Conservation (phyloP, 2,113 vertebrate species). For the Dicaeum eximium region DNA sequence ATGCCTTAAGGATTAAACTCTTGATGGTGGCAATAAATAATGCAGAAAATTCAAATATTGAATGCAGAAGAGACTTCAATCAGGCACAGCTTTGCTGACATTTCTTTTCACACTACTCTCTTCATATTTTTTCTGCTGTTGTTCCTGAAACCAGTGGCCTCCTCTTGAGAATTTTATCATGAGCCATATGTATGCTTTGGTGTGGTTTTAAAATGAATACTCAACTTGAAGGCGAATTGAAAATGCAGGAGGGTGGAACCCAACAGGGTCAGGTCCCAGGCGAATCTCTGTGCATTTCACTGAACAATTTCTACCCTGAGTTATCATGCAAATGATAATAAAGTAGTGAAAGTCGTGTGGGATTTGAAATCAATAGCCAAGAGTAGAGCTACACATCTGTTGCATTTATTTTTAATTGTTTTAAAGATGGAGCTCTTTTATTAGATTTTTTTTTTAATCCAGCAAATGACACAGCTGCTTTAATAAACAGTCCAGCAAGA, state of each 20-base stretch:
- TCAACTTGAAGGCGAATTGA: not conserved
- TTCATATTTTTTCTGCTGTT: not conserved
- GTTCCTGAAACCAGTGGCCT: not conserved
- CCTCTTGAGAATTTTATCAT: slow-evolving; percentile 2
- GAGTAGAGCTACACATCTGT: not conserved
- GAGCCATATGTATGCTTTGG: not conserved
- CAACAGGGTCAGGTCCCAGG: not conserved
- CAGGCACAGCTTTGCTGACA: not conserved
- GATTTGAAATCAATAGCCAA: not conserved
- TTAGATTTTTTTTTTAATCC: not conserved
- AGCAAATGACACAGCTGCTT: not conserved
- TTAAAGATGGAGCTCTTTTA: not conserved
- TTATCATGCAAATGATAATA: not conserved
- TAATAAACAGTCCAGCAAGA: not conserved
- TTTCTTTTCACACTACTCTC: slow-evolving; percentile 5
- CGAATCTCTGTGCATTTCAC: not conserved
- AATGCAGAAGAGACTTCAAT: not conserved
- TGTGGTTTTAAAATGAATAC: slow-evolving; percentile 10
- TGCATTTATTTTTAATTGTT: not conserved
- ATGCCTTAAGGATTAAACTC: slow-evolving; percentile 48
- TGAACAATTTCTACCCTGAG: not conserved
- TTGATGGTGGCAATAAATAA: slow-evolving; percentile 46
- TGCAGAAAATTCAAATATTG: slow-evolving; percentile 43
- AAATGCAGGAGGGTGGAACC: not conserved
- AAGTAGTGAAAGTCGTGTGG: not conserved